Evolutionary conservation across 2,797 vertebrate species (phyloP).

Genomic region (Acanthornis magna): DNA sequence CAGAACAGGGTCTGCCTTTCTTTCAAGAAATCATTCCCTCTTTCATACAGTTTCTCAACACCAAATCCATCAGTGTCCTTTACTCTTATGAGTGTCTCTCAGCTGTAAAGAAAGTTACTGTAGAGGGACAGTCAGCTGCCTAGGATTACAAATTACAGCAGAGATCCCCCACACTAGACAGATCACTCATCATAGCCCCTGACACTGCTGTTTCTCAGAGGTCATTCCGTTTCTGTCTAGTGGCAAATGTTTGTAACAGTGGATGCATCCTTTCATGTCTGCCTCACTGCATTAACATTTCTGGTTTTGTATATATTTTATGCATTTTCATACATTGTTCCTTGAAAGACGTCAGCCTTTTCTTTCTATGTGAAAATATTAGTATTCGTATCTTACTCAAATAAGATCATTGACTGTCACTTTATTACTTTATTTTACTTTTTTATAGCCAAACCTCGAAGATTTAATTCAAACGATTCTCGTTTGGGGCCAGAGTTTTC

Average conservation of each 20-base stretch:
- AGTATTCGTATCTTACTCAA: background rate
- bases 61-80: background rate
- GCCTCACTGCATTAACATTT: background rate
- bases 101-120: background rate
- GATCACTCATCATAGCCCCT: background rate
- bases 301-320: background rate
- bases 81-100: background rate
- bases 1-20: background rate
- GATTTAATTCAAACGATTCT: background rate
- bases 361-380: background rate
- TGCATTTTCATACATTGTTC: background rate
- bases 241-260: background rate
- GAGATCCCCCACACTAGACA: background rate
- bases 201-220: background rate
- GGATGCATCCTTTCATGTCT: background rate
- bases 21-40: background rate
- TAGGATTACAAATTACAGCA: background rate
- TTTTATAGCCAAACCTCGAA: background rate
- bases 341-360: background rate
- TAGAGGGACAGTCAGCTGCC: background rate
- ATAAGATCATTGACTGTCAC: background rate
- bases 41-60: background rate
- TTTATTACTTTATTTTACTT: background rate
- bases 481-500: background rate
- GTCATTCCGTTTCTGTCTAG: background rate